Evolutionary conservation across 2,888 invertebrate genomes (phyloP).

Genomic region (Hedychridium roseum): DNA sequence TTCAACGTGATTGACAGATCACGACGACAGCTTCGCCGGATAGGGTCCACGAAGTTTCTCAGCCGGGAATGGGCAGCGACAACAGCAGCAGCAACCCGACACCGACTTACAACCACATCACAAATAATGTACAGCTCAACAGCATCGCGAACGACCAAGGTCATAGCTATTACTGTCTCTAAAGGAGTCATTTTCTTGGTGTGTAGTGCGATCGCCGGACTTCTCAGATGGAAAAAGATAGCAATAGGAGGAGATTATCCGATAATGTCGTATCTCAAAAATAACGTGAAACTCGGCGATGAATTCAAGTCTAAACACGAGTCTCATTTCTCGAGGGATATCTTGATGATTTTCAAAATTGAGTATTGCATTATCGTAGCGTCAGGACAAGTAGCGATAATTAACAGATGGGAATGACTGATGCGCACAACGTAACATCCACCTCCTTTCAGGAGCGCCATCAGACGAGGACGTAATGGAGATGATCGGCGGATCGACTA

Average conservation of each 20-base stretch:
- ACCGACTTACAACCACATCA: constrained; percentile 57
- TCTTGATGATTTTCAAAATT: too few species aligned
- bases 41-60: constrained; percentile 38
- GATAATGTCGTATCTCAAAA: too few species aligned
- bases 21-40: constrained; percentile 53
- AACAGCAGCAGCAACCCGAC: constrained; percentile 44
- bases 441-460: constrained; percentile 40
- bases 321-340: too few species aligned
- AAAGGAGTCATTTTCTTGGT: constrained; percentile 41
- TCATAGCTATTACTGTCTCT: constrained; percentile 50
- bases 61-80: constrained; percentile 40
- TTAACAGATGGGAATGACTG: too few species aligned
- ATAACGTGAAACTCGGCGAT: too few species aligned
- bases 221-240: constrained; percentile 28
- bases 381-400: too few species aligned
- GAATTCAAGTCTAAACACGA: too few species aligned
- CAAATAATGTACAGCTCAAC: constrained; percentile 65
- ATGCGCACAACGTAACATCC: constrained; percentile 32
- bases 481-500: constrained; percentile 67
- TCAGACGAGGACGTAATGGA: constrained; percentile 68
- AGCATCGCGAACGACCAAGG: constrained; percentile 66
- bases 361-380: too few species aligned
- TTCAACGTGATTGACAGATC: constrained; percentile 27
- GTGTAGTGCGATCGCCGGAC: constrained; percentile 42
- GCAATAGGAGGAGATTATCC: too few species aligned